Conservation (phyloP, 2,888 invertebrate species). For the Odiellus spinosus region DNA sequence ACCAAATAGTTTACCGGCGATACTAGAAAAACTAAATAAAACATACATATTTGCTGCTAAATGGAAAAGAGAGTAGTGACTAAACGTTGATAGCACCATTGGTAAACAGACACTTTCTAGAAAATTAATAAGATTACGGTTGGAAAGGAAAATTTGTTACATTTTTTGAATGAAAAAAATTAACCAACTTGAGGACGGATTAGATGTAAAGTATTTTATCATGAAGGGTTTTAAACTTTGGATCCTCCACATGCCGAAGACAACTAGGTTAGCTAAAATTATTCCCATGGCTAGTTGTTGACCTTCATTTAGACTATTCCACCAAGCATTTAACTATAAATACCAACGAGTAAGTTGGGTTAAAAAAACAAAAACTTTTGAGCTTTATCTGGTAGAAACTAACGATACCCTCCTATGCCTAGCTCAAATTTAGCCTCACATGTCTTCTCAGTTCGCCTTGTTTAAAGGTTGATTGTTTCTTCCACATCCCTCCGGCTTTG, state of each 20-base stretch:
- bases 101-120: slow-evolving; percentile 59
- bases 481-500: slow-evolving; percentile 9
- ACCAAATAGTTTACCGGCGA: slow-evolving; percentile 56
- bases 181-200: slow-evolving; percentile 52
- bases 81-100: slow-evolving; percentile 87
- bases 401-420: neutral
- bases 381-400: neutral
- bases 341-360: neutral
- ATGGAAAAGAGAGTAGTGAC: slow-evolving; percentile 74
- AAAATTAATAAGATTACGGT: neutral
- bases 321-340: slow-evolving; percentile 41
- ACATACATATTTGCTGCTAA: slow-evolving; percentile 92
- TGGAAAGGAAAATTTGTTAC: slow-evolving; percentile 25
- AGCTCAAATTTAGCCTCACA: slow-evolving; percentile 6
- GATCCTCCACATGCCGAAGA: slow-evolving; percentile 67
- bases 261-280: slow-evolving; percentile 54
- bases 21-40: slow-evolving; percentile 43
- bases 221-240: slow-evolving; percentile 52
- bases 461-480: slow-evolving; percentile 20
- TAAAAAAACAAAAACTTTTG: neutral
- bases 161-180: neutral
- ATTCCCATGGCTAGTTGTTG: slow-evolving; percentile 66
- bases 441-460: slow-evolving; percentile 20
- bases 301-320: slow-evolving; percentile 53
- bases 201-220: slow-evolving; percentile 69